phyloP scores from a whole-genome alignment of 1,140 invertebrate species.

The Lordiphosa clarofinis region DNA sequence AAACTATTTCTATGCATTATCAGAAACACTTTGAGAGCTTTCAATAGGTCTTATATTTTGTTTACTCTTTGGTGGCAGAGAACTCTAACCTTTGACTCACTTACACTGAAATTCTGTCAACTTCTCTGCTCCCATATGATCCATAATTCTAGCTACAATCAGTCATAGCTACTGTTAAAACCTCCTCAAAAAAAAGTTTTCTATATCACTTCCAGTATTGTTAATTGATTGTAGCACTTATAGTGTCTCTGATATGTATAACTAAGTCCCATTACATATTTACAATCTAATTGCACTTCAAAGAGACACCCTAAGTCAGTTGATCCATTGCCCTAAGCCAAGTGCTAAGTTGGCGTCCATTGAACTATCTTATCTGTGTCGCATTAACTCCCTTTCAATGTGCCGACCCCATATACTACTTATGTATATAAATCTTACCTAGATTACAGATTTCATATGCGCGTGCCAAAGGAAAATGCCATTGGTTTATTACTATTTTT shows the following conservation, averaged over 20 bases:
- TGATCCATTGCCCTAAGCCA: background rate
- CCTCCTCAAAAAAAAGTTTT: conserved; percentile 8
- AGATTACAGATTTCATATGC: background rate
- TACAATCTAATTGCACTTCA: conserved; percentile 5
- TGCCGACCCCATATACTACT: background rate
- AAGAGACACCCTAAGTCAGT: background rate
- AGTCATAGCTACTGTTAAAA: no score
- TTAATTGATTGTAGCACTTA: no score
- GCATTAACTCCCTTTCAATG: background rate
- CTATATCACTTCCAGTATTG: no score
- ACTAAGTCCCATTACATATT: background rate
- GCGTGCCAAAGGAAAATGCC: conserved; percentile 53
- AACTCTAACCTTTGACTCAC: no score
- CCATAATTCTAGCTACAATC: no score
- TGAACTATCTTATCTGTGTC: conserved; percentile 6
- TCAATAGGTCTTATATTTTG: no score
- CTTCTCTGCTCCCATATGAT: no score
- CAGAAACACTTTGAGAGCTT: no score
- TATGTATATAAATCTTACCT: background rate
- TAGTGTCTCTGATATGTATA: no score
- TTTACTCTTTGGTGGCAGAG: no score
- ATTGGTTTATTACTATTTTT: conserved; percentile 4
- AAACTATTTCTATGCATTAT: no score
- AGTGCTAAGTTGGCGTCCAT: background rate
- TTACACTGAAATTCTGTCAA: no score